These are phyloP conservation scores for Sphaerolaimus hirsutus DNA, from an alignment of 2,888 invertebrate species.

Conservation along the genomic window DNA sequence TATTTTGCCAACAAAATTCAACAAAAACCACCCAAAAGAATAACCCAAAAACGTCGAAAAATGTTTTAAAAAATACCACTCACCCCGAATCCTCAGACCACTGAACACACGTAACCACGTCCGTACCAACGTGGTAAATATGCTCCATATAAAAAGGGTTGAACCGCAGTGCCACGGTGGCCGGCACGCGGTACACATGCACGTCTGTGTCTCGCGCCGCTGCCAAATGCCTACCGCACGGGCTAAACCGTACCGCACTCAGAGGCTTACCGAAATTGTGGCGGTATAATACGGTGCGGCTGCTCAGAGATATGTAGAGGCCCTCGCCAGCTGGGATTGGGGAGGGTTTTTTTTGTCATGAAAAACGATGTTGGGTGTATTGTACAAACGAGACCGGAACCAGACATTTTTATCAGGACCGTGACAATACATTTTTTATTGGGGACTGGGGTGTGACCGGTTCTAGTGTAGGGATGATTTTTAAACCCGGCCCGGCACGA, in stretches of 20 bases:
- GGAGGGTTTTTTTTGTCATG: too few species aligned
- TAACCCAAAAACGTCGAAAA: too few species aligned
- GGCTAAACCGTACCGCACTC: slow-evolving; percentile 60
- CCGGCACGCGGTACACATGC: slow-evolving; percentile 54
- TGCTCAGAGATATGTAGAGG: slow-evolving; percentile 48
- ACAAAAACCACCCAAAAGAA: too few species aligned
- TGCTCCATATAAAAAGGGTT: slow-evolving; percentile 64
- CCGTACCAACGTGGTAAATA: slow-evolving; percentile 54
- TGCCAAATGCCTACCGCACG: slow-evolving; percentile 66
- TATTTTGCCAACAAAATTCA: too few species aligned
- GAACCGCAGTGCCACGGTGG: slow-evolving; percentile 50
- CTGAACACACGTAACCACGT: slow-evolving; percentile 58
- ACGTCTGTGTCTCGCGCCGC: slow-evolving; percentile 58
- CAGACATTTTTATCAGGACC: too few species aligned
- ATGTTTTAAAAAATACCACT: slow-evolving; percentile 1
- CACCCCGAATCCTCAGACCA: slow-evolving; percentile 74
- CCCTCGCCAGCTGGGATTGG: slow-evolving; percentile 30
- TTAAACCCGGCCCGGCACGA: too few species aligned
- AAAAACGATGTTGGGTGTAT: too few species aligned
- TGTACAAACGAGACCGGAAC: too few species aligned
- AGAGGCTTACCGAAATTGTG: slow-evolving; percentile 57
- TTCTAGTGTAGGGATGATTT: too few species aligned
- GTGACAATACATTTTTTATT: too few species aligned
- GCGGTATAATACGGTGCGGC: slow-evolving; percentile 53
- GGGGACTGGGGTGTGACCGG: too few species aligned